Conservation (phyloP, 1,140 invertebrate genomes). For the Chionoecetes opilio region DNA sequence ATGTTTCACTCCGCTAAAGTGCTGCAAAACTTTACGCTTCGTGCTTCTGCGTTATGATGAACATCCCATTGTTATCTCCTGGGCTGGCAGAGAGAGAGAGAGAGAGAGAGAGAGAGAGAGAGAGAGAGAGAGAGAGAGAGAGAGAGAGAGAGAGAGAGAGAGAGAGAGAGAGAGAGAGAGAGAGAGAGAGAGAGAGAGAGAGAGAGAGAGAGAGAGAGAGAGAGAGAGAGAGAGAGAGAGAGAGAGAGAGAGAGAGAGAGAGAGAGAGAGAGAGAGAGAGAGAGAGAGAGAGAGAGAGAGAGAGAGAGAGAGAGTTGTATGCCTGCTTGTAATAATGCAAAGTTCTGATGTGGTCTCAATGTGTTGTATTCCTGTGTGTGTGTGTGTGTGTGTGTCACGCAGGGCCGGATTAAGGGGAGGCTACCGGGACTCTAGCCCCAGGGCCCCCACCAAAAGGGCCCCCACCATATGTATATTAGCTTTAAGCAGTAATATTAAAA, state of each 20-base stretch:
- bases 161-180: neutral
- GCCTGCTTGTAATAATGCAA: neutral
- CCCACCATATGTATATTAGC: no score
- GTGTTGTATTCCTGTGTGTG: no score
- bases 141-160: neutral
- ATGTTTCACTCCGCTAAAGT: neutral
- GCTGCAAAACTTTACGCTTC: neutral
- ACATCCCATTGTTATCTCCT: neutral
- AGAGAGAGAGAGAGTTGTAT: neutral
- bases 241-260: conserved; percentile 4
- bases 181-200: neutral
- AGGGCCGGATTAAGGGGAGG: no score
- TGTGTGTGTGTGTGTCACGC: no score
- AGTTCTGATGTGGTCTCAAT: neutral
- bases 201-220: conserved; percentile 35
- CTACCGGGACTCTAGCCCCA: no score
- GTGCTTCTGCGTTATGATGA: neutral
- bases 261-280: conserved; percentile 37
- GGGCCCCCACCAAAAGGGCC: no score
- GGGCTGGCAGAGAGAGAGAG: neutral
- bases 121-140: neutral
- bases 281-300: neutral
- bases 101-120: conserved; percentile 22
- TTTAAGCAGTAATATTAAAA: no score
- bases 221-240: conserved; percentile 5